These are phyloP conservation scores for Tinea pellionella DNA, from an alignment of 2,888 invertebrate species.

Conservation along the genomic window DNA sequence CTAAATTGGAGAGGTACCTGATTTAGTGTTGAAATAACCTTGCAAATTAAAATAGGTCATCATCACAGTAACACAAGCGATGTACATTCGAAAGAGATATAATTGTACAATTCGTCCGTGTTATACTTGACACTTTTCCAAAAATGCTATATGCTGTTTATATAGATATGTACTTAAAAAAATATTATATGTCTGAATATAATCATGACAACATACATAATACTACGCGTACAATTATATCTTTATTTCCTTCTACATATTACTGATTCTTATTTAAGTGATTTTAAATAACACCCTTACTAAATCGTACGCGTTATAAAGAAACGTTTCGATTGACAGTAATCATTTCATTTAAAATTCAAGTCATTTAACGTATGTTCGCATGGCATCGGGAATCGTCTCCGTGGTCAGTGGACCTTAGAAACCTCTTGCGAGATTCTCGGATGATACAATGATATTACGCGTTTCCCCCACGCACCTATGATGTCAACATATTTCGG, in stretches of 20 bases:
- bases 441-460: neutral
- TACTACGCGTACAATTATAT: too few relatives aligned
- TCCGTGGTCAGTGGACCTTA: too few relatives aligned
- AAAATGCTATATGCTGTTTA: neutral
- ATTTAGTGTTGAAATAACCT: conserved; percentile 6
- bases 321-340: too few relatives aligned
- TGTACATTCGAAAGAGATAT: neutral
- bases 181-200: neutral
- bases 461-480: neutral
- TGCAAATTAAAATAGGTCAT: conserved; percentile 2
- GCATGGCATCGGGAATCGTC: too few relatives aligned
- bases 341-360: too few relatives aligned
- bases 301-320: too few relatives aligned
- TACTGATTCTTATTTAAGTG: too few relatives aligned
- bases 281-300: too few relatives aligned
- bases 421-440: too few relatives aligned
- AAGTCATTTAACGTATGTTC: too few relatives aligned
- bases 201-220: neutral
- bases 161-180: too few relatives aligned
- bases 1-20: neutral
- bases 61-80: neutral
- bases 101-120: neutral
- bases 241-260: neutral
- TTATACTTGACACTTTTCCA: conserved; percentile 8
- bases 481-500: neutral